A percentile compares a stretch with the other conserved stretches of the same genome.
phyloP scores from a whole-genome alignment of 2,888 invertebrate species.

The Halocaridina rubra region DNA sequence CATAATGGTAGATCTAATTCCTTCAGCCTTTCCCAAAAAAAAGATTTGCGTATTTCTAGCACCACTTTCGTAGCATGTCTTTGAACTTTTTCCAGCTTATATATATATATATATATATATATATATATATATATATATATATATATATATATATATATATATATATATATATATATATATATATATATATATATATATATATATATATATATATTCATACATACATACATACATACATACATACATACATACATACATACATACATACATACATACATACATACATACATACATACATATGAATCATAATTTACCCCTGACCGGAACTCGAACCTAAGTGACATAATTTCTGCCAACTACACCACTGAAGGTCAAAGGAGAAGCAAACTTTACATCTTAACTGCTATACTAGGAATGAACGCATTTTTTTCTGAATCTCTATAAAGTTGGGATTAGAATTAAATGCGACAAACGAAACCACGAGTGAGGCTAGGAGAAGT shows the following conservation, averaged over 20 bases:
- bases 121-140: slow-evolving; percentile 6
- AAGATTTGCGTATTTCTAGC: too few species aligned
- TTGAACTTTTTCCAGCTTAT: background rate
- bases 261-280: background rate
- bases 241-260: background rate
- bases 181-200: background rate
- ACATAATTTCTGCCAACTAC: background rate
- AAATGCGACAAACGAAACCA: too few species aligned
- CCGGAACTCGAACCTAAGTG: too few species aligned
- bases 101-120: background rate
- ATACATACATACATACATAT: background rate
- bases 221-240: background rate
- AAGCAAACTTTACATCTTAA: too few species aligned
- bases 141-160: slow-evolving; percentile 7
- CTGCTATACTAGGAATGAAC: too few species aligned
- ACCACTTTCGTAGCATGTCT: too few species aligned
- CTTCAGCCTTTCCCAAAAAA: too few species aligned
- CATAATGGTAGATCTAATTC: too few species aligned
- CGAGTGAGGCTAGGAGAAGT: too few species aligned
- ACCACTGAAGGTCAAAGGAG: background rate
- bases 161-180: slow-evolving; percentile 1
- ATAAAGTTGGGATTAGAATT: too few species aligned
- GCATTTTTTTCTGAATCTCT: too few species aligned
- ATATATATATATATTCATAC: background rate
- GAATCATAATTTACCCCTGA: background rate